phyloP scores from a whole-genome alignment of 2,888 invertebrate species.

The Emesis russula region DNA sequence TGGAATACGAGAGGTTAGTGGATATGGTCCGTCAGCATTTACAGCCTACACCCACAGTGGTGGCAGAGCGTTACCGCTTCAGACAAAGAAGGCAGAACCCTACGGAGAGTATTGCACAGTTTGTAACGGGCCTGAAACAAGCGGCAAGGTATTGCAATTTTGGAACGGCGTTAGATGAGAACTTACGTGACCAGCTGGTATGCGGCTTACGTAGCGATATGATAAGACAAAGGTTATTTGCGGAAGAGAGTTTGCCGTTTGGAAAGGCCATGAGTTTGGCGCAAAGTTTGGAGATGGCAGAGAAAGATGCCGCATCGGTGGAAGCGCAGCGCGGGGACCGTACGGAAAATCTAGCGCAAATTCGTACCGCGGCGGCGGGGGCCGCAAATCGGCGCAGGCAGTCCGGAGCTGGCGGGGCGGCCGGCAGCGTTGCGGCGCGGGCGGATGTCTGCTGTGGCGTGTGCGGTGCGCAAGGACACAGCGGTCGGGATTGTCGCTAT shows the following conservation, averaged over 20 bases:
- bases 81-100: conserved; percentile 37
- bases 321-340: background rate
- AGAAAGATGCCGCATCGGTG: conserved; percentile 44
- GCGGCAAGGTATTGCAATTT: conserved; percentile 39
- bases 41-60: conserved; percentile 44
- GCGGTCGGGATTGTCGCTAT: too few relatives aligned
- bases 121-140: conserved; percentile 48
- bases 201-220: conserved; percentile 61
- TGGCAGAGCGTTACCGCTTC: conserved; percentile 54
- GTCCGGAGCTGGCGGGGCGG: too few relatives aligned
- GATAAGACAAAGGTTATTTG: conserved; percentile 64
- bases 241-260: conserved; percentile 57
- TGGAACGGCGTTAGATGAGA: background rate
- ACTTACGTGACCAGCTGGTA: conserved; percentile 19
- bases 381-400: too few relatives aligned
- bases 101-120: conserved; percentile 31
- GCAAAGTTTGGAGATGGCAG: conserved; percentile 62
- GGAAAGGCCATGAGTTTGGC: conserved; percentile 47
- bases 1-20: background rate
- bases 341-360: too few relatives aligned
- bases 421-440: too few relatives aligned
- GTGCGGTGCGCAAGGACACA: too few relatives aligned
- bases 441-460: too few relatives aligned
- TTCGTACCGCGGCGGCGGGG: too few relatives aligned
- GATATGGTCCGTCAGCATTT: conserved; percentile 1